These are phyloP conservation scores for Xenopus borealis DNA, from an alignment of 2,113 vertebrate species.

Conservation along the genomic window DNA sequence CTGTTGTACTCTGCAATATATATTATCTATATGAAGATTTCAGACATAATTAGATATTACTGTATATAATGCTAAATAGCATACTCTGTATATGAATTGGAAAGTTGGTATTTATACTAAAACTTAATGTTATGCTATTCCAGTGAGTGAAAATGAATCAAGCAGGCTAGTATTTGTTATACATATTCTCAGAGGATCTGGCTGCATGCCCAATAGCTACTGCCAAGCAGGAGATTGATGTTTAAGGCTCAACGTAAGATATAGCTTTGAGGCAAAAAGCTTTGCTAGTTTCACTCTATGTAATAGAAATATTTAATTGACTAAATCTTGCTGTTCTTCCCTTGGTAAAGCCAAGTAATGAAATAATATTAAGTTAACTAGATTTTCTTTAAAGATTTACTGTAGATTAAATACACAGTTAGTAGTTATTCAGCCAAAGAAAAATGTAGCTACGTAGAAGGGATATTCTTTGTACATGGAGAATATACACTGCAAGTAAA, in stretches of 20 bases:
- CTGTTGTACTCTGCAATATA: neutral
- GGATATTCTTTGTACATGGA: neutral
- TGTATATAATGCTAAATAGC: neutral
- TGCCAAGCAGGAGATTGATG: constrained; percentile 41
- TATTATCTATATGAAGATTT: neutral
- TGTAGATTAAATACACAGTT: neutral
- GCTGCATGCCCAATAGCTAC: constrained; percentile 40
- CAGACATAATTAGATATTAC: neutral
- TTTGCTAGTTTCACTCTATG: constrained; percentile 38
- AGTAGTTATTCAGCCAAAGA: neutral
- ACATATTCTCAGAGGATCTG: constrained; percentile 39
- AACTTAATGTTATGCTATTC: constrained; percentile 36
- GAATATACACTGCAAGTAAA: too few relatives aligned
- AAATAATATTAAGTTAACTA: constrained; percentile 10
- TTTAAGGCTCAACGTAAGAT: constrained; percentile 38
- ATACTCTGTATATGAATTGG: neutral
- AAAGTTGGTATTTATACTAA: constrained; percentile 15
- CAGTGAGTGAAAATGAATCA: constrained; percentile 42
- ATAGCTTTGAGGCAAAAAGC: constrained; percentile 42
- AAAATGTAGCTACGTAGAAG: neutral
- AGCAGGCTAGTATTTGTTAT: constrained; percentile 42
- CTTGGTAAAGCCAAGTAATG: constrained; percentile 29
- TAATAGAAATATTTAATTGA: constrained; percentile 44
- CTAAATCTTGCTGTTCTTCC: constrained; percentile 41
- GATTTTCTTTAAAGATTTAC: neutral